Evolutionary conservation across 92 coral and sea anemone genomes (phyloP), one percentile per base, ranked within the genome.

Genomic region (Phenganax subtilis): DNA sequence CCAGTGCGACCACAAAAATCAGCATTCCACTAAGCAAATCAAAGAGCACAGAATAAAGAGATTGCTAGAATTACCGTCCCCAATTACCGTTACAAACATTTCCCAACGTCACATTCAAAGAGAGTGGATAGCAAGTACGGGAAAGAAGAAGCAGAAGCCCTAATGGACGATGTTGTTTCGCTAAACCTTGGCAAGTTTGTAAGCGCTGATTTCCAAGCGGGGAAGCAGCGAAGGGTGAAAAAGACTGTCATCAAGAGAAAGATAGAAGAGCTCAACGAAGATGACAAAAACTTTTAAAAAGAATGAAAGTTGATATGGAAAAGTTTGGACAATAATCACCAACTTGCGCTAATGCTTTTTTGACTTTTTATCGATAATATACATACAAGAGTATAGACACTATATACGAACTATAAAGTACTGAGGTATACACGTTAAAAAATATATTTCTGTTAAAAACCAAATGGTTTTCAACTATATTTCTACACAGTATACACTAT

Each of bases 91-190:
- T 12, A 86, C 92, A 9, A 72, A 80, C 44, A 86, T 86, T 28
- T 68, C 89, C 10, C 92, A 89, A 60, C 76, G 79, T 54, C 92
- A 89, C 81, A 89, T 86, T 29, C 88, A 88, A 64, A 75, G 9
- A 9, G 92, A 79, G 89, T 89, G 0, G 88, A 86, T 6, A 81
- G 66, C 62, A 89, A 84, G 31, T 89, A 89, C 85, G 61, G 92
- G 25, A 89, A 87, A 58, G 92, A 89, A 61, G 92, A 89, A 64
- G 92, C 92, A 67, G 80, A 80, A 55, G 88, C 81, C 54, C 75
- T 88, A 15, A 88, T 88, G 90, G 78, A 79, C 67, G 80, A 69
- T n/a, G 85, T 75, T 15, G 76, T 77, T 3, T 51, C 55, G 27
- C 28, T 78, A 12, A 68, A 71, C 55, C 57, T 79, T 12, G 88